Evolutionary conservation across 1,140 invertebrate species (phyloP), one percentile per base, ranked within the genome.

Genomic region (Triops cancriformis): DNA sequence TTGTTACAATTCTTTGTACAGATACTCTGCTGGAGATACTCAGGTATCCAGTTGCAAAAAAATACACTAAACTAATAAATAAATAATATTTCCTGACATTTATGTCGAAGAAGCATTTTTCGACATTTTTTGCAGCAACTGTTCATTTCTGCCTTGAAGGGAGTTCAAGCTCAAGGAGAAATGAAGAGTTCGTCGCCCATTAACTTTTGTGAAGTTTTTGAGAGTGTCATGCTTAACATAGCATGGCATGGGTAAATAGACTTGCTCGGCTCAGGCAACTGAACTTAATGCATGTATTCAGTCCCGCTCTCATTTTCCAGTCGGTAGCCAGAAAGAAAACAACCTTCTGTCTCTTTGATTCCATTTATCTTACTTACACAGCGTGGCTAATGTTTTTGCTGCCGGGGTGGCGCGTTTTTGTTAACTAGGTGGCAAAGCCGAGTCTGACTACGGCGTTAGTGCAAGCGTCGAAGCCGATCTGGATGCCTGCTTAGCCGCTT

Each of bases 221-320:
- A 64, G 51, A 64, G 18, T 64, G 51, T 64, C 51, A 64, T 64
- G 51, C 51, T 64, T 64, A 64, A 64, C 51, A 64, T 64, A 64
- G 51, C 51, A 64, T 64, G 51, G n/a, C 51, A 23, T 64, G 51
- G 51, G 2, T 64, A 64, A 64, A 64, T 64, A 64, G 51, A n/a
- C 23, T 64, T 23, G 14, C 51, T 23, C 5, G 5, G 14, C 51
- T 64, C 14, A 64, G 51, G 18, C 5, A 64, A 23, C 23, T 64
- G 18, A 64, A 18, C 7, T 23, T 23, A 64, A 64, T 64, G 51
- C 51, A 64, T 64, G 23, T 64, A 18, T 64, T 64, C 23, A 23
- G 51, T 64, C 23, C 51, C 18, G 31, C 31, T 64, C 23, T 23
- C 6, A 3, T 64, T 10, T 64, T 64, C 51, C 51, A 64, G 10